Evolutionary conservation across 1,140 invertebrate genomes (phyloP), one percentile per base, ranked within the genome.

Genomic region (Acromyrmex heyeri): DNA sequence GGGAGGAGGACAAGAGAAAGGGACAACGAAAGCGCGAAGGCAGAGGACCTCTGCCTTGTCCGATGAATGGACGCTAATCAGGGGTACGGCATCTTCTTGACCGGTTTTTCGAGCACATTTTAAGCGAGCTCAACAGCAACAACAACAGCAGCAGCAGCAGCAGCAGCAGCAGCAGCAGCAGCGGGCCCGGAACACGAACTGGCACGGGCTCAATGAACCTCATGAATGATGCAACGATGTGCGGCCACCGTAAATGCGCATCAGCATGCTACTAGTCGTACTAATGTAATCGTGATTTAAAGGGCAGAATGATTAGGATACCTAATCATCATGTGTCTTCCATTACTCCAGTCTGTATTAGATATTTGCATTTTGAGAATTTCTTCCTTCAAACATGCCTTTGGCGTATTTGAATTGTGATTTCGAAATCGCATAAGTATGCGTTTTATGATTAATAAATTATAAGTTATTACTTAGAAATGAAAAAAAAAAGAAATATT

Each of bases 1-100:
- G 14, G 48, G 2, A 30, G 21, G 24, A 34, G n/a, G 69, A 21
- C 16, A 30, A 16, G 53, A 67, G 38, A 61, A 38, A 38, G 44
- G 7, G 24, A 30, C 64, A 3, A 48, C 34, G 86, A 72, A 57
- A 67, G 61, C 50, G 48, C 14, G 59, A 75, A 72, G 38, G 34
- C n/a, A 87, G 64, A 79, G 70, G 55, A 79, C 81, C 16, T 50
- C 44, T 62, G 62, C 53, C 77, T 85, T 88, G 89, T 59, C 86
- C 81, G 88, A 92, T 92, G 91, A 92, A 91, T 91, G 88, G 88
- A 92, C 86, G 86, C 86, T 89, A 89, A 92, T 91, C 86, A 88
- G 72, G 78, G 78, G 85, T 83, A 86, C 48, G 53, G 59, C 75
- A 62, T 85, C 55, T 83, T 82, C 67, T 70, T 76, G 86, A 76